These are phyloP conservation scores for Drosophila subobscura DNA, from an alignment of 1,140 invertebrate species.

Conservation along the genomic window DNA sequence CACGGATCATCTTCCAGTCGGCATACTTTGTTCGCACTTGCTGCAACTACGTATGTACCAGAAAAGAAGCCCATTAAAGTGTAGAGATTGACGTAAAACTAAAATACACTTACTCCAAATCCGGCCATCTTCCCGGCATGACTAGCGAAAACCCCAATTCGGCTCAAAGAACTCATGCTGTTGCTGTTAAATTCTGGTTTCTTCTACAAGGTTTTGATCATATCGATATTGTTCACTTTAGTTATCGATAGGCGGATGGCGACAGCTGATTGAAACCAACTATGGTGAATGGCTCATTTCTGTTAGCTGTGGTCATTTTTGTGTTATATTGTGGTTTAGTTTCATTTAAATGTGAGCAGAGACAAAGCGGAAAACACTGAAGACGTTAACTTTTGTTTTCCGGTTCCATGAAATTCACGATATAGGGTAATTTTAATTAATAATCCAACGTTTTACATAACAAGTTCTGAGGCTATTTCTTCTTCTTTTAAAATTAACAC, in stretches of 20 bases:
- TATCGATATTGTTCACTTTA: slow-evolving; percentile 12
- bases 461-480: slow-evolving; percentile 32
- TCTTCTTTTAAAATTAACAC: slow-evolving; percentile 30
- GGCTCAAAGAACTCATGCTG: slow-evolving; percentile 68
- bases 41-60: slow-evolving; percentile 84
- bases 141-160: slow-evolving; percentile 59
- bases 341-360: not conserved
- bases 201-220: not conserved
- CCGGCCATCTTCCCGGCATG: slow-evolving; percentile 75
- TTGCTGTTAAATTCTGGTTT: slow-evolving; percentile 8
- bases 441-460: slow-evolving; percentile 62
- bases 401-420: not conserved
- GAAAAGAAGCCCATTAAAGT: not conserved
- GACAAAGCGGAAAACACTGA: not conserved
- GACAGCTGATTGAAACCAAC: slow-evolving; percentile 10
- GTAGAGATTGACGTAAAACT: no score
- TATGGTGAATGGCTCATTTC: not conserved
- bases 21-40: slow-evolving; percentile 89
- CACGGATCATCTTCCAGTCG: slow-evolving; percentile 91
- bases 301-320: not conserved
- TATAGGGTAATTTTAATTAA: slow-evolving; percentile 56
- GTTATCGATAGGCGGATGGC: not conserved
- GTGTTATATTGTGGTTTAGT: not conserved
- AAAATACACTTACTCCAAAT: slow-evolving; percentile 64
- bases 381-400: not conserved